phyloP scores from a whole-genome alignment of 2,888 invertebrate genomes.

The Stictocephala bisonia region DNA sequence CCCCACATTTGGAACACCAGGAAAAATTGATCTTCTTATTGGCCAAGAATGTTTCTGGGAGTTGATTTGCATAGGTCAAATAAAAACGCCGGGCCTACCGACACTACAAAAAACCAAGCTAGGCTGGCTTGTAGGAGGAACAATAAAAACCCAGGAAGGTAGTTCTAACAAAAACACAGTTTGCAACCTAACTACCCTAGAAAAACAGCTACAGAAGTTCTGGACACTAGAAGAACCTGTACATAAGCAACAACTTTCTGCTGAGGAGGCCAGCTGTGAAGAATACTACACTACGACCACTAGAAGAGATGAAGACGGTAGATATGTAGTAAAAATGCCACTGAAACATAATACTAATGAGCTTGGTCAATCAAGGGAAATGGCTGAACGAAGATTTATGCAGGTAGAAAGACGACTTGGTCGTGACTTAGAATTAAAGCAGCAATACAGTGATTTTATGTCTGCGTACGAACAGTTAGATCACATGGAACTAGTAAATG shows the following conservation, averaged over 20 bases:
- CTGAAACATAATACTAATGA: background rate
- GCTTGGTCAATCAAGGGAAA: constrained; percentile 1
- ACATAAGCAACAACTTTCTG: background rate
- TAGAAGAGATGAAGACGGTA: background rate
- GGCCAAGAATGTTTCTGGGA: constrained; percentile 12
- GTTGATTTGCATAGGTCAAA: background rate
- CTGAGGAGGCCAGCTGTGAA: background rate
- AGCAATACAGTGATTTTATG: constrained; percentile 6
- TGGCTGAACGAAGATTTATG: background rate
- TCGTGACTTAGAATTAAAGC: background rate
- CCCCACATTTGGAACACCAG: background rate
- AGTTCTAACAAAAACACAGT: background rate
- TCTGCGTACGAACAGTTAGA: background rate
- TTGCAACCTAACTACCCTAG: background rate
- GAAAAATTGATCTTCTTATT: constrained; percentile 1
- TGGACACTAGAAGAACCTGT: constrained; percentile 2
- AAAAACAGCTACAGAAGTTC: constrained; percentile 6
- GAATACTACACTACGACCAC: constrained; percentile 5
- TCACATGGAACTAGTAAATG: constrained; percentile 12
- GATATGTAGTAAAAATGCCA: background rate
- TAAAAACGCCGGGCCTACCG: background rate
- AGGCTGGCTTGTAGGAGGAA: constrained; percentile 25
- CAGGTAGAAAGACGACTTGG: background rate
- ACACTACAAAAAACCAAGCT: constrained; percentile 13
- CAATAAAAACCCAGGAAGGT: background rate